phyloP scores from a whole-genome alignment of 2,888 invertebrate species.

The Drosophila pegasa region DNA sequence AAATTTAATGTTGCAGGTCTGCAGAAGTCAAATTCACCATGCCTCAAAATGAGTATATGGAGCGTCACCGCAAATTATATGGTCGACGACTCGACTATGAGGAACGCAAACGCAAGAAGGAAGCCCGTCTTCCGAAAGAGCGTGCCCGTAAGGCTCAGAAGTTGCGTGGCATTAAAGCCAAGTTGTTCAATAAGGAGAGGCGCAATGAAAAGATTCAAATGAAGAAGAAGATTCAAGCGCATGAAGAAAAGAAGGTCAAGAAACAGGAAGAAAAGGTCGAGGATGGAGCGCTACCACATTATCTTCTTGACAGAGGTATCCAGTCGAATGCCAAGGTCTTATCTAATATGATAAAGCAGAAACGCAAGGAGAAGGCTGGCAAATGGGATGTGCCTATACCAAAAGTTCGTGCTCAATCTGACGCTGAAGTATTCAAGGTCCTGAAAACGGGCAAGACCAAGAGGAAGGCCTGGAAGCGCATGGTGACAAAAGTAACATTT shows the following conservation, averaged over 20 bases:
- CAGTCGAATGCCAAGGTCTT: slow-evolving; percentile 97
- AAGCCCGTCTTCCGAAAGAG: slow-evolving; percentile 97
- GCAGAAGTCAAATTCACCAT: slow-evolving; percentile 85
- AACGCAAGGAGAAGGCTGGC: slow-evolving; percentile 99
- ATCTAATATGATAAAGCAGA: slow-evolving; percentile 99
- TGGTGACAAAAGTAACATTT: slow-evolving; percentile 99
- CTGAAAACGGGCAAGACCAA: slow-evolving; percentile 95
- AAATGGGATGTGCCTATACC: slow-evolving; percentile 99
- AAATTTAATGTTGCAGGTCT: slow-evolving; percentile 49
- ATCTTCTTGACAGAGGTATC: slow-evolving; percentile 98
- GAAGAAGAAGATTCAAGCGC: slow-evolving; percentile 99
- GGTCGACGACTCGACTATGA: slow-evolving; percentile 99
- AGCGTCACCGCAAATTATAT: slow-evolving; percentile 97
- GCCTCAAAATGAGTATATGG: slow-evolving; percentile 99
- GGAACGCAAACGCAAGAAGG: slow-evolving; percentile 97
- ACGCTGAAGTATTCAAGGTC: slow-evolving; percentile 98
- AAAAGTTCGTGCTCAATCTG: slow-evolving; percentile 98
- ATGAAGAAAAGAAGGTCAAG: slow-evolving; percentile 97
- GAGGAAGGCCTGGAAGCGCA: slow-evolving; percentile 99
- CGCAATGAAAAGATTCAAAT: slow-evolving; percentile 99
- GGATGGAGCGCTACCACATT: slow-evolving; percentile 97
- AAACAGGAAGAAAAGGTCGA: slow-evolving; percentile 93
- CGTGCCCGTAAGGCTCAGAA: slow-evolving; percentile 95
- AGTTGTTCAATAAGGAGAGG: slow-evolving; percentile 97
- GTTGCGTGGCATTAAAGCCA: slow-evolving; percentile 97